A percentile compares a stretch with the other conserved stretches of the same genome.
These are phyloP conservation scores for Peucedramus taeniatus DNA, from an alignment of 2,113 vertebrate species.

Conservation along the genomic window DNA sequence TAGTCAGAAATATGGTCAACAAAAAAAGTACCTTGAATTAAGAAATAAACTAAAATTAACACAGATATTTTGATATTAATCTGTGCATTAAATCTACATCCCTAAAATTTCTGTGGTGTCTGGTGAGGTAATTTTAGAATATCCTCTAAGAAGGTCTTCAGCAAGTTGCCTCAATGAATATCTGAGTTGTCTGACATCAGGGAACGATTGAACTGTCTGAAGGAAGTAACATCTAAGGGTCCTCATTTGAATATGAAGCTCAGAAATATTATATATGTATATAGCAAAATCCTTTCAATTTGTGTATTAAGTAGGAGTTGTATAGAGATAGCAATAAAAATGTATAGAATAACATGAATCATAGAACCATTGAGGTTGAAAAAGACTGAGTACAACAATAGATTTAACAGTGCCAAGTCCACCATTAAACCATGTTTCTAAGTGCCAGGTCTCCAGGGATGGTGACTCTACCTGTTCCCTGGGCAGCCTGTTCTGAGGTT, in stretches of 20 bases:
- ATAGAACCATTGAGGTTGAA: not conserved
- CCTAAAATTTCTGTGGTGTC: not conserved
- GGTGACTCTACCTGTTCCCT: not conserved
- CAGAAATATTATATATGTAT: not conserved
- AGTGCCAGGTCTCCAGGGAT: fast-evolving
- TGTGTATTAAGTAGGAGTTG: not conserved
- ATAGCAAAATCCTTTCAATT: not conserved
- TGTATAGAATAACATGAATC: not conserved
- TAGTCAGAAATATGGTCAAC: not conserved
- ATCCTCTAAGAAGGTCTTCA: not conserved
- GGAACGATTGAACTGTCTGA: not conserved
- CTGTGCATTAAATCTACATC: not conserved
- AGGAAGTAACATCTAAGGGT: not conserved
- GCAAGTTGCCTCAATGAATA: not conserved
- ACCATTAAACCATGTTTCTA: not conserved
- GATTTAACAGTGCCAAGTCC: not conserved
- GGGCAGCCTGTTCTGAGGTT: not conserved
- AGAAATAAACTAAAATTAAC: not conserved
- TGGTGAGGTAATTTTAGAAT: not conserved
- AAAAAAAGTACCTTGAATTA: not conserved
- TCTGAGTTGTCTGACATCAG: not conserved
- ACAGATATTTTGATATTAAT: not conserved
- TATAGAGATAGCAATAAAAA: not conserved
- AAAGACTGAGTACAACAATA: fast-evolving
- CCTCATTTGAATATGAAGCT: not conserved